These are phyloP conservation scores for Oplegnathus fasciatus DNA, from an alignment of 2,113 vertebrate species.

Conservation along the genomic window DNA sequence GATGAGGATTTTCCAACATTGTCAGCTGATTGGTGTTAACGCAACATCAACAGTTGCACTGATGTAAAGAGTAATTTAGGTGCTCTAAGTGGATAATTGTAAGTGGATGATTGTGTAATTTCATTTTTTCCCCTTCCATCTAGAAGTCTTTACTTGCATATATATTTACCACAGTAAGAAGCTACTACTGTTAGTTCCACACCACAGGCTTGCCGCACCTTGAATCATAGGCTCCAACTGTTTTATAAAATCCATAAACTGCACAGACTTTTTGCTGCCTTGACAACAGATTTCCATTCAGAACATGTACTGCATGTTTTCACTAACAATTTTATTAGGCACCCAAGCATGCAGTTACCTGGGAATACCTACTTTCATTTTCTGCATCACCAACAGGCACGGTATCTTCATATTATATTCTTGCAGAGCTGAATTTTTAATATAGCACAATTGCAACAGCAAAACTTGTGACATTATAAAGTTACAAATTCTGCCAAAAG, in stretches of 20 bases:
- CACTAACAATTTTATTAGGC: neutral
- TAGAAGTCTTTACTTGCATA: neutral
- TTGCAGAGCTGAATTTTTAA: neutral
- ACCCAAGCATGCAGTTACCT: neutral
- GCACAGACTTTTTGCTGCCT: neutral
- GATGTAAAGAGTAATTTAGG: neutral
- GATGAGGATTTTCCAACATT: neutral
- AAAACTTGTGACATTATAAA: neutral
- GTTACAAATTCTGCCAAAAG: slow-evolving; percentile 25
- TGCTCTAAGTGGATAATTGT: neutral
- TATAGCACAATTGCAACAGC: neutral
- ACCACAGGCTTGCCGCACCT: neutral
- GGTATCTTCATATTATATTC: neutral
- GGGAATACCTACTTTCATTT: neutral
- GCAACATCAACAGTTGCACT: neutral
- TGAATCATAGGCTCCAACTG: neutral
- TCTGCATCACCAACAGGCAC: neutral
- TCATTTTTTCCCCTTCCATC: neutral
- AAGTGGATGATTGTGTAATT: neutral
- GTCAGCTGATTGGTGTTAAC: neutral
- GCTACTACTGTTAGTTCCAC: too few species aligned
- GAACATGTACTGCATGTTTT: neutral
- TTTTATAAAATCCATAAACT: neutral
- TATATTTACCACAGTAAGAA: neutral
- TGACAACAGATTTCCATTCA: neutral